Evolutionary conservation across 2,113 vertebrate genomes (phyloP).

Genomic region (Crocuta crocuta): DNA sequence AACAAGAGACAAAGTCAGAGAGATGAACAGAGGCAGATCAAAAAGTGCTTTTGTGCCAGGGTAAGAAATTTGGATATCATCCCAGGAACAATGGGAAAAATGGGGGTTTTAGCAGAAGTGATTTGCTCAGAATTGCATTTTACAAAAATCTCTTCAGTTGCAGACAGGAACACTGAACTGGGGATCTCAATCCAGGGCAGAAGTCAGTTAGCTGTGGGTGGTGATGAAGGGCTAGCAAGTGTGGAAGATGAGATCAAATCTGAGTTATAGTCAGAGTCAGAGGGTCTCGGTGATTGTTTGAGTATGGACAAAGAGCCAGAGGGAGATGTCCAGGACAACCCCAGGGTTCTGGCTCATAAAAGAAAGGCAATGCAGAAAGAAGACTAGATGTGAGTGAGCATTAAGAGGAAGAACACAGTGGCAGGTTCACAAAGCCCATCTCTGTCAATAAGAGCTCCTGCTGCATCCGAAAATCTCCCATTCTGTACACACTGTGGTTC

Average conservation of each 20-base stretch:
- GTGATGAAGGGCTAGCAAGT: rapidly evolving
- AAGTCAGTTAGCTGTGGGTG: background rate
- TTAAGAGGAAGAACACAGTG: background rate
- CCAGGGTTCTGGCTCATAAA: background rate
- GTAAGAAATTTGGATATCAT: background rate
- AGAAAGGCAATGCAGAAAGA: background rate
- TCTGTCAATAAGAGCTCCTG: background rate
- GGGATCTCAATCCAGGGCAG: background rate
- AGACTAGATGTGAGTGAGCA: background rate
- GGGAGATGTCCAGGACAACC: background rate
- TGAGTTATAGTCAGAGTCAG: background rate
- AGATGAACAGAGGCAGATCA: background rate
- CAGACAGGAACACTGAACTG: background rate
- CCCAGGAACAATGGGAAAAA: background rate
- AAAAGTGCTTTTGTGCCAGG: background rate
- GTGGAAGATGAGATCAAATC: background rate
- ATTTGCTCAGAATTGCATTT: background rate
- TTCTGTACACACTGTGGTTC: background rate
- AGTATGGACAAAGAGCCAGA: background rate
- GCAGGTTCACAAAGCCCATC: background rate
- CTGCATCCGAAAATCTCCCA: background rate
- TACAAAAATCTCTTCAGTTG: background rate
- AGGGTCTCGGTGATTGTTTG: background rate
- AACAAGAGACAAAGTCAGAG: background rate
- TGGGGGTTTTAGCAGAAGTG: background rate